Conservation (phyloP, 2,888 invertebrate species). For the Cynaeus angustus region DNA sequence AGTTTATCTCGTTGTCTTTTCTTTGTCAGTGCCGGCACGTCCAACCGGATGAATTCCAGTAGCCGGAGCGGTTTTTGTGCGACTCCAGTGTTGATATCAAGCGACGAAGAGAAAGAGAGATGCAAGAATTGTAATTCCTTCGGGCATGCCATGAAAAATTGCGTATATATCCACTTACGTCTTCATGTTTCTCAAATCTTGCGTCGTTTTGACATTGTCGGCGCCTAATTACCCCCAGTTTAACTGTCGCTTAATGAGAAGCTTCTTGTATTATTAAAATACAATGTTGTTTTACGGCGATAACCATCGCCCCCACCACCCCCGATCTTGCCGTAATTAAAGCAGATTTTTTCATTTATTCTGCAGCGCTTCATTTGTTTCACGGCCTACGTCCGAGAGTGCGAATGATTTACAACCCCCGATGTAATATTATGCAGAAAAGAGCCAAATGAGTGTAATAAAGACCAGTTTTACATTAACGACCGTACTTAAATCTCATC, state of each 20-base stretch:
- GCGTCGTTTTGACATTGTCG: not conserved
- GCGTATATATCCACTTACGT: constrained; percentile 29
- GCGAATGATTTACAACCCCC: constrained; percentile 62
- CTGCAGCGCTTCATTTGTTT: constrained; percentile 35
- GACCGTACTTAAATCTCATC: constrained; percentile 67
- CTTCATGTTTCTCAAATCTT: constrained; percentile 27
- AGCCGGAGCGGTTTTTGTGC: constrained; percentile 44
- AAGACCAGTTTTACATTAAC: constrained; percentile 68
- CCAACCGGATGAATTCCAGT: constrained; percentile 36
- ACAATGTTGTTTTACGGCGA: constrained; percentile 30
- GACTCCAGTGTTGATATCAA: constrained; percentile 31
- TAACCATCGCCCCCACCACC: constrained; percentile 16
- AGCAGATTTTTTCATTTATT: constrained; percentile 9
- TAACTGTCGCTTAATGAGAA: constrained; percentile 23
- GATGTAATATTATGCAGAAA: constrained; percentile 66
- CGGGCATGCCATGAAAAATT: constrained; percentile 34
- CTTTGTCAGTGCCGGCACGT: not conserved
- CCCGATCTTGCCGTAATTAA: constrained; percentile 18
- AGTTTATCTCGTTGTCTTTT: not conserved
- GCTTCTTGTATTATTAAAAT: constrained; percentile 32
- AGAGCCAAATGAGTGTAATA: constrained; percentile 66
- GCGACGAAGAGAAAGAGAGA: constrained; percentile 18
- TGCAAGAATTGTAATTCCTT: constrained; percentile 18
- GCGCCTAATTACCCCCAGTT: constrained; percentile 13
- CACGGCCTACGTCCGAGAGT: constrained; percentile 41